Base-by-base conservation (phyloP, 2,797 vertebrate genomes). In the Jordanella pulchra region DNA sequence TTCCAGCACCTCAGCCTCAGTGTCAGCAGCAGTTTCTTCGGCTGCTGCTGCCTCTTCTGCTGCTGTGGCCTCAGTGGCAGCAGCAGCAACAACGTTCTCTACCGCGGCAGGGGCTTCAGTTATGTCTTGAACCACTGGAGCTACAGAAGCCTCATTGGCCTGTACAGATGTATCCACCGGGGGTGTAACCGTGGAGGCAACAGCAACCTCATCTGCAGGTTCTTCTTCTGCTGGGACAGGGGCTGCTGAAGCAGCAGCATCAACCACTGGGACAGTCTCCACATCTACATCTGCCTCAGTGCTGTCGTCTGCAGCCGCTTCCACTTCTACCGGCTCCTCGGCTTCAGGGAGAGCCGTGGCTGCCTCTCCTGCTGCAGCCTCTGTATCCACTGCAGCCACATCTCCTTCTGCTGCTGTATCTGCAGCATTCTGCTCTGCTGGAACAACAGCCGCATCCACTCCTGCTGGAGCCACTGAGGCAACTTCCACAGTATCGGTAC, bases 1-100 rank as follows among this genome's bases (percentile, higher is more conserved):
- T 60, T 88, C 92, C 66, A 84, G 48, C 3, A 82, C 69, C 81
- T 93, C 93, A 14, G 78, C 83, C 70, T 92, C 93, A 0, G 78
- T 15, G 61, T 81, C 75, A 35, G 54, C 65, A 0, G 64, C 76
- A 5, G 63, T 23, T 63, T 15, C 71, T 17, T 74, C 83, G 21
- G 51, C 80, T 48, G 58, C 42, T 27, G 76, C 73, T 53, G 79
- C 90, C 21, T 81, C 90, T 25, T 84, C 84, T 48, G 77, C 76
- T 69, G 71, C 56, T 48, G 86, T 50, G 32, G 72, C 51, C n/a
- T 86, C 91, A 23, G 89, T 87, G 71, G 77, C 86, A 72, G 81
- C 83, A 47, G 80, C 85, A 3, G 55, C 86, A 7, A 75, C 82
- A 18, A 69, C 60, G 3, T 90, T 88, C n/a, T 84, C 89, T 72